Evolutionary conservation across 2,797 vertebrate genomes (phyloP), one percentile per base, ranked within the genome.

Genomic region (Mormyrus proboscirostris): DNA sequence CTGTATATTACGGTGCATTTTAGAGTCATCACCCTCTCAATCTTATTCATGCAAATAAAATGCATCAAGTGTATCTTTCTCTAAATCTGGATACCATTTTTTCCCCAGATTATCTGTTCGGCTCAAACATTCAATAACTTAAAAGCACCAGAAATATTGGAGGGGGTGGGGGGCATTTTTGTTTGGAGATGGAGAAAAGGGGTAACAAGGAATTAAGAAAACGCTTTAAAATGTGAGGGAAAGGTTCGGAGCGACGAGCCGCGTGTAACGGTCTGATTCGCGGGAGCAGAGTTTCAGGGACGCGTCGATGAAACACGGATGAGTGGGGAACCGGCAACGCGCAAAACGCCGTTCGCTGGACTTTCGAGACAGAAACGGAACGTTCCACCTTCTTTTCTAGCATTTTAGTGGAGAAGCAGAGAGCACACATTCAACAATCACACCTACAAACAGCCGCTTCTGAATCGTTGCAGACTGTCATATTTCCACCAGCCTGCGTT

Each of bases 301-400:
- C 89, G 79, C 91, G 93, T 96, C 92, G 95, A 96, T 96, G 94
- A 95, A 94, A 95, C 91, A 96, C 95, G 1, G 86, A 83, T 41
- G 7, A 0, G 41, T 82, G 90, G 88, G 92, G 90, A 90, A 90
- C 90, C 89, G 33, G 89, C 29, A 29, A 91, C 88, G 89, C 88
- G 8, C 47, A 14, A 38, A 82, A n/a, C 47, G 76, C 51, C 10
- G 25, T 8, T n/a, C 25, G 25, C n/a, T 22, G 33, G 33, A 57
- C 79, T 76, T 38, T 83, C 1, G 51, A 86, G 8, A 57, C 85
- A 53, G n/a, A 53, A 57, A 16, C 29, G 9, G 38, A 41, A 41
- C 33, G 29, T 16, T 38, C 4, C 5, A 41, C 33, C 8, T 19
- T 19, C 22, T 57, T 55, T 55, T 89, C 53, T 83, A 22, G 73